Evolutionary conservation across 2,888 invertebrate species (phyloP).

Genomic region (Euphydryas editha): DNA sequence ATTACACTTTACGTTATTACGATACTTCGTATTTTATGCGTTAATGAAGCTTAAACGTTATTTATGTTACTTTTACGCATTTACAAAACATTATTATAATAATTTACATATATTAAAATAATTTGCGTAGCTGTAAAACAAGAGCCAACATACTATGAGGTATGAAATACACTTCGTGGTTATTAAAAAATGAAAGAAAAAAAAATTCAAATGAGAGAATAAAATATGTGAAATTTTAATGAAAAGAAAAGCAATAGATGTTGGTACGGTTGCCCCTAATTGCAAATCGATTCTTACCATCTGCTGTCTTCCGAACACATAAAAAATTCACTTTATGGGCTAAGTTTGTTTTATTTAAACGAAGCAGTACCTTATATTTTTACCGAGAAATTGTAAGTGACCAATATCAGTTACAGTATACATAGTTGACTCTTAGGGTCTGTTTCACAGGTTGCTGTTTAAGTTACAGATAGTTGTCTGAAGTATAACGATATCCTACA

Average conservation of each 20-base stretch:
- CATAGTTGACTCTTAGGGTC: too few species aligned
- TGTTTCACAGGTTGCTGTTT: too few species aligned
- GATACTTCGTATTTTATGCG: not conserved
- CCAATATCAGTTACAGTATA: too few species aligned
- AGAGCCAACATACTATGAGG: not conserved
- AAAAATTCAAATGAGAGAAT: not conserved
- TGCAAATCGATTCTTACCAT: slow-evolving; percentile 63
- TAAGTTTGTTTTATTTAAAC: slow-evolving; percentile 1
- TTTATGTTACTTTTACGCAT: not conserved
- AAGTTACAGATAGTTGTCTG: too few species aligned
- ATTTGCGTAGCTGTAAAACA: not conserved
- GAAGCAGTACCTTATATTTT: not conserved
- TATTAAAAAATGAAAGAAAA: not conserved
- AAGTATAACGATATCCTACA: too few species aligned
- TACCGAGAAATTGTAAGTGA: not conserved
- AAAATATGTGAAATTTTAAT: slow-evolving; percentile 24
- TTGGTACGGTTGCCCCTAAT: slow-evolving; percentile 51
- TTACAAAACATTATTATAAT: too few species aligned
- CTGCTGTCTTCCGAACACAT: slow-evolving; percentile 49
- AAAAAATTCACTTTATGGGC: slow-evolving; percentile 16
- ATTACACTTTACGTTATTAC: not conserved
- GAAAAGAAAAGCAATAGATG: slow-evolving; percentile 22
- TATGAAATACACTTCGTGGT: not conserved
- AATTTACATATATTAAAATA: too few species aligned
- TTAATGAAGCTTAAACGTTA: not conserved